Conservation (phyloP, 2,888 invertebrate species). For the Pterobdella sp. region DNA sequence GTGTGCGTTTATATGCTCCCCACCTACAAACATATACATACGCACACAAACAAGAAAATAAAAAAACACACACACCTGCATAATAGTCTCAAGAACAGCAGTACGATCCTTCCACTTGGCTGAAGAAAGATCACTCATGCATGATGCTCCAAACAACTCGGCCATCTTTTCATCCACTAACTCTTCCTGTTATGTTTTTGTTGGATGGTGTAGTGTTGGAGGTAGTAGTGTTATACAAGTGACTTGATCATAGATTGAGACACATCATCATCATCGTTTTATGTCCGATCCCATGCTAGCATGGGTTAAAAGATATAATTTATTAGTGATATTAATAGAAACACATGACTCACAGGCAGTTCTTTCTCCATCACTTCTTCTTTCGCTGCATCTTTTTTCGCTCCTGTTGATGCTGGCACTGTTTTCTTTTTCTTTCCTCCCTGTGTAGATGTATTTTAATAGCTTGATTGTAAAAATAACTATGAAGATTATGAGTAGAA, state of each 20-base stretch:
- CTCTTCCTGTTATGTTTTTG: slow-evolving; percentile 65
- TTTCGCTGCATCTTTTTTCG: slow-evolving; percentile 30
- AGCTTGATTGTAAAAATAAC: slow-evolving; percentile 13
- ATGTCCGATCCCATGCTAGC: no score
- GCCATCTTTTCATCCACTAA: slow-evolving; percentile 69
- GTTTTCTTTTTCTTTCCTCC: slow-evolving; percentile 46
- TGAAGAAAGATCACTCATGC: slow-evolving; percentile 64
- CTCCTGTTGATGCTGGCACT: slow-evolving; percentile 15
- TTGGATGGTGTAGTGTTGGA: neutral
- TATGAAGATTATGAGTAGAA: slow-evolving; percentile 11
- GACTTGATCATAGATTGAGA: no score
- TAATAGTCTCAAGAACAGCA: slow-evolving; percentile 66
- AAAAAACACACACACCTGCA: slow-evolving; percentile 48
- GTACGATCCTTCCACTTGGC: slow-evolving; percentile 78
- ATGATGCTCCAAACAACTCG: slow-evolving; percentile 56
- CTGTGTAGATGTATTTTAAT: neutral
- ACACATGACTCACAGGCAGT: slow-evolving; percentile 31
- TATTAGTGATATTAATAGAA: no score
- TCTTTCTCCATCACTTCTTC: slow-evolving; percentile 35
- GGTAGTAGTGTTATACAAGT: no score
- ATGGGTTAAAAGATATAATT: no score
- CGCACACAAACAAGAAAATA: neutral
- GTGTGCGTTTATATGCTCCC: neutral
- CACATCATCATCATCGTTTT: slow-evolving; percentile 15
- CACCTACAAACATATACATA: neutral